Percentiles rank a stretch among this genome's conserved stretches.
Evolutionary conservation across 2,797 vertebrate species (phyloP).

Genomic region (Enteromius viviparus): DNA sequence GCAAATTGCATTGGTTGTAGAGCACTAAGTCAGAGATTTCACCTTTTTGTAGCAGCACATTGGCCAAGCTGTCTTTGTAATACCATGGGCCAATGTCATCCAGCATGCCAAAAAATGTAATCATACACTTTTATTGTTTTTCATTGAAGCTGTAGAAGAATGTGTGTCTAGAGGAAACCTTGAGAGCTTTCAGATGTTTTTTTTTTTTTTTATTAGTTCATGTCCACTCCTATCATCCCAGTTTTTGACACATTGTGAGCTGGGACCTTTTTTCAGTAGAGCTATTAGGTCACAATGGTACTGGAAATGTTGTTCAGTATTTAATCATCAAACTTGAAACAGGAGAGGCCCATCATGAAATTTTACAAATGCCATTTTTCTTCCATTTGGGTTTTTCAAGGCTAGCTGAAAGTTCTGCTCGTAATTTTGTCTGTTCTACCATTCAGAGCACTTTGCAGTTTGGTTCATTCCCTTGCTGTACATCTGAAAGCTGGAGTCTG

Average conservation of each 20-base stretch:
- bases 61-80: neutral
- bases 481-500: constrained; percentile 13
- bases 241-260: neutral
- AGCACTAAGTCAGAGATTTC: constrained; percentile 31
- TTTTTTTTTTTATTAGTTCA: constrained; percentile 3
- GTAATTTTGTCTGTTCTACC: neutral
- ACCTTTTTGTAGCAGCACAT: constrained; percentile 30
- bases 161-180: constrained; percentile 1
- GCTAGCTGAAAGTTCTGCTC: neutral
- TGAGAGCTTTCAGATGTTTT: constrained; percentile 21
- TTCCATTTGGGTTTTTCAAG: neutral
- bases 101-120: neutral
- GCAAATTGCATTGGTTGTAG: constrained; percentile 30
- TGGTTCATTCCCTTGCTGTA: constrained; percentile 3
- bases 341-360: neutral
- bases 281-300: neutral
- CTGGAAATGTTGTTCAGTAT: neutral
- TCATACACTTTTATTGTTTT: constrained; percentile 21
- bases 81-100: constrained; percentile 3
- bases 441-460: neutral
- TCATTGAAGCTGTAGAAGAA: neutral
- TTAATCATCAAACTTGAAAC: neutral
- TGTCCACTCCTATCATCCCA: neutral
- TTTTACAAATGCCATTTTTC: neutral
- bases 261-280: neutral